A percentile compares a stretch with the other conserved stretches of the same genome.
These are phyloP conservation scores for Psittacula echo DNA, from an alignment of 2,797 vertebrate species.

Conservation along the genomic window DNA sequence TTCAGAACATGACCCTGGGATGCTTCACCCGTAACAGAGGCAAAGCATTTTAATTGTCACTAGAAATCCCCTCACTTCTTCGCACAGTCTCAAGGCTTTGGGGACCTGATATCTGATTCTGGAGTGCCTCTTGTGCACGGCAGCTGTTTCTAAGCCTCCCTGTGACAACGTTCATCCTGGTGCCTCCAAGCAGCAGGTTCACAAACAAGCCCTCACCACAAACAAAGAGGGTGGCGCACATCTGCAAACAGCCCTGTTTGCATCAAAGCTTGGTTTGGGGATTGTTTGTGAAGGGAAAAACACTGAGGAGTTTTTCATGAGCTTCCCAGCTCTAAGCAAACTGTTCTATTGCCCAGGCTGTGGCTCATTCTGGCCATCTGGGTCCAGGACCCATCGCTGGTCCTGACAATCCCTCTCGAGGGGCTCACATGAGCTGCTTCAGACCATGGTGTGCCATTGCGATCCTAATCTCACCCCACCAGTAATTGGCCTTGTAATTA, in stretches of 20 bases:
- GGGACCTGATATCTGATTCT: conserved; percentile 7
- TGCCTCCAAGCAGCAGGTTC: background rate
- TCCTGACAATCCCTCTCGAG: background rate
- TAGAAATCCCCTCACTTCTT: background rate
- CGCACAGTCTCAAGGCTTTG: background rate
- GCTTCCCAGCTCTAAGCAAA: background rate
- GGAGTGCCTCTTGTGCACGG: background rate
- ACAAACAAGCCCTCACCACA: background rate
- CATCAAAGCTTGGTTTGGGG: background rate
- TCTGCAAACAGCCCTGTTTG: background rate
- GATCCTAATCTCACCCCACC: background rate
- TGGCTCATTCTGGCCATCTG: accelerated
- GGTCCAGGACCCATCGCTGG: background rate
- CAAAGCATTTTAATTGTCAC: background rate
- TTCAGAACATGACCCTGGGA: background rate
- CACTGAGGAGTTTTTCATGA: background rate
- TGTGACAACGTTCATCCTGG: background rate
- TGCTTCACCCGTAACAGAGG: background rate
- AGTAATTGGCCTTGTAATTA: background rate
- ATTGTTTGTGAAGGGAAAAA: background rate
- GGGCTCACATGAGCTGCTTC: accelerated
- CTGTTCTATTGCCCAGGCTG: background rate
- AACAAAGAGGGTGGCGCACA: background rate
- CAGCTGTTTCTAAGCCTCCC: background rate
- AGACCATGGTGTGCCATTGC: accelerated